These are phyloP conservation scores for Endomychus coccineus DNA, from an alignment of 2,888 invertebrate species.

Conservation along the genomic window DNA sequence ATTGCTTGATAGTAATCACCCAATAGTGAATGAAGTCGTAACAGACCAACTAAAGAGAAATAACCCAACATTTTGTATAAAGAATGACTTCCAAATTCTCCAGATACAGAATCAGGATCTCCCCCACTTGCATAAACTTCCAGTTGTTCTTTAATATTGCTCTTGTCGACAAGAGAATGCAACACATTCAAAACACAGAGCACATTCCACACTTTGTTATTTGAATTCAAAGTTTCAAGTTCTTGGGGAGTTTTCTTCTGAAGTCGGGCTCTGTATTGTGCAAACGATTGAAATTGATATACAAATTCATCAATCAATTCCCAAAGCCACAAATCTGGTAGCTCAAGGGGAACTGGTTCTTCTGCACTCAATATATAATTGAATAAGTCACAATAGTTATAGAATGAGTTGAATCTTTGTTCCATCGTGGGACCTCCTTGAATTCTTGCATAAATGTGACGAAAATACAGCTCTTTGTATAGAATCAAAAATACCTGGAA, in stretches of 20 bases:
- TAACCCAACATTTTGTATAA: conserved; percentile 99
- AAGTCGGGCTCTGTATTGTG: conserved; percentile 68
- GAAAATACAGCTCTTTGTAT: conserved; percentile 95
- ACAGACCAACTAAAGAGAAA: conserved; percentile 91
- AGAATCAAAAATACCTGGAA: conserved; percentile 82
- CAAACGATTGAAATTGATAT: conserved; percentile 91
- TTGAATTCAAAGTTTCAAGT: conserved; percentile 65
- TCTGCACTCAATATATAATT: conserved; percentile 89
- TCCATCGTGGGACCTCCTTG: conserved; percentile 84
- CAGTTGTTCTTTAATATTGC: conserved; percentile 94
- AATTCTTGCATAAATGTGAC: conserved; percentile 93
- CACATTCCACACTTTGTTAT: conserved; percentile 95
- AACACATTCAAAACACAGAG: conserved; percentile 95
- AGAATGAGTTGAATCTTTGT: conserved; percentile 91
- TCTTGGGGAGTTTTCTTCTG: conserved; percentile 75
- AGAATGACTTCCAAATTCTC: conserved; percentile 91
- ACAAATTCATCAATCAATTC: conserved; percentile 99
- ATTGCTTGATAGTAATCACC: conserved; percentile 99
- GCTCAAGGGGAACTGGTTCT: conserved; percentile 78
- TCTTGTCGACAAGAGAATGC: conserved; percentile 95
- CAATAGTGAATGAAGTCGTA: conserved; percentile 90
- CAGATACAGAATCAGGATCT: conserved; percentile 88
- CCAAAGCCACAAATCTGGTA: conserved; percentile 99
- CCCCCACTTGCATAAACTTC: conserved; percentile 86
- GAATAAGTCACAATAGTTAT: conserved; percentile 96